phyloP scores from a whole-genome alignment of 1,140 invertebrate species.

The Lasioglossum baleicum region DNA sequence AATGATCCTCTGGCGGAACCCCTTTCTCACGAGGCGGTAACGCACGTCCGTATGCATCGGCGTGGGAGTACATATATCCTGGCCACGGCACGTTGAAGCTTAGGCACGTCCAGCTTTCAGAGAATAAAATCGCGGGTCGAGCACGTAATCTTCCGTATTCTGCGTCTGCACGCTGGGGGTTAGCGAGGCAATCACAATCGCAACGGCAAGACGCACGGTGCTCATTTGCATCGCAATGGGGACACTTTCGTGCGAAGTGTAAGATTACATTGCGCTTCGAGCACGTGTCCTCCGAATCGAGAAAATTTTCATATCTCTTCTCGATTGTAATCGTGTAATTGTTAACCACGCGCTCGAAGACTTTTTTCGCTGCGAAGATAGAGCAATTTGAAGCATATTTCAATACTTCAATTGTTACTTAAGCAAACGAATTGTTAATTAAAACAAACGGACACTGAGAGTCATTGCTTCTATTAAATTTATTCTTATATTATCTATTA shows the following conservation, averaged over 20 bases:
- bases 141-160: slow-evolving; percentile 30
- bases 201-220: slow-evolving; percentile 10
- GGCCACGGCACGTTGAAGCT: slow-evolving; percentile 1
- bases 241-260: slow-evolving; percentile 49
- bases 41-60: slow-evolving; percentile 7
- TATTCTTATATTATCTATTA: no score
- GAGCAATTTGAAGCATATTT: no score
- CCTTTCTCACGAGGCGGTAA: slow-evolving; percentile 34
- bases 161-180: slow-evolving; percentile 8
- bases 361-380: no score
- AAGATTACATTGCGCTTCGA: not conserved
- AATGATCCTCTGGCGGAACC: slow-evolving; percentile 1
- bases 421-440: no score
- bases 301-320: no score
- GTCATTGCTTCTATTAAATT: no score
- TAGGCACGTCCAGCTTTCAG: slow-evolving; percentile 42
- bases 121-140: slow-evolving; percentile 29
- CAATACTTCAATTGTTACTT: no score
- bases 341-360: no score
- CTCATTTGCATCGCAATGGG: slow-evolving; percentile 55
- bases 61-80: slow-evolving; percentile 43
- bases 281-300: not conserved
- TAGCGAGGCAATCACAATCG: slow-evolving; percentile 13
- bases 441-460: no score
- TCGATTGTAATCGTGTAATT: no score